Evolutionary conservation across 2,888 invertebrate genomes (phyloP).

Genomic region (Nemapogon koenigi): DNA sequence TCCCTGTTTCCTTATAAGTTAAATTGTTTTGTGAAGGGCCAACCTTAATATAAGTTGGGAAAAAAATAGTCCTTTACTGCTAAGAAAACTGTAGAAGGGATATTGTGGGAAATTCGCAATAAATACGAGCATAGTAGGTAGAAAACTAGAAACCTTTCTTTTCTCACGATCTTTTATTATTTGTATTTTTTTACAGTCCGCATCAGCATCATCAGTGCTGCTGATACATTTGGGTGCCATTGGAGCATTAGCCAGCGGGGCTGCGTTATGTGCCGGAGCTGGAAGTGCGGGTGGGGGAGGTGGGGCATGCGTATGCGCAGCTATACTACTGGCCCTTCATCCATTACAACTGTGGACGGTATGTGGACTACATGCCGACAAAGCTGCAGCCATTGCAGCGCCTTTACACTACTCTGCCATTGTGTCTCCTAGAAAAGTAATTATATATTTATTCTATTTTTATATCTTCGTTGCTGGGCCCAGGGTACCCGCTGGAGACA

Average conservation of each 20-base stretch:
- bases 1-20: no score
- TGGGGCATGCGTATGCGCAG: slow-evolving; percentile 72
- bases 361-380: slow-evolving; percentile 79
- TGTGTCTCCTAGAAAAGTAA: slow-evolving; percentile 74
- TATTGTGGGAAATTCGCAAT: no score
- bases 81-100: no score
- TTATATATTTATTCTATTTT: slow-evolving; percentile 2
- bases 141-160: no score
- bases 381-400: slow-evolving; percentile 81
- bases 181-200: slow-evolving; percentile 48
- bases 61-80: no score
- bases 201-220: slow-evolving; percentile 73
- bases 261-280: slow-evolving; percentile 70
- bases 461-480: neutral
- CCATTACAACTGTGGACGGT: slow-evolving; percentile 81
- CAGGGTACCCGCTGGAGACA: no score
- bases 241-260: slow-evolving; percentile 72
- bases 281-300: slow-evolving; percentile 66
- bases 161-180: no score
- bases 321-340: slow-evolving; percentile 73
- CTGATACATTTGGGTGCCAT: slow-evolving; percentile 76
- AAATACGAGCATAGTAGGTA: no score
- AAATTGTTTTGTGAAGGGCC: no score
- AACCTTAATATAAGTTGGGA: no score
- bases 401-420: slow-evolving; percentile 81